A percentile compares a stretch with the other conserved stretches of the same genome.
phyloP scores from a whole-genome alignment of 2,113 vertebrate genomes.

The Pseudois nayaur region DNA sequence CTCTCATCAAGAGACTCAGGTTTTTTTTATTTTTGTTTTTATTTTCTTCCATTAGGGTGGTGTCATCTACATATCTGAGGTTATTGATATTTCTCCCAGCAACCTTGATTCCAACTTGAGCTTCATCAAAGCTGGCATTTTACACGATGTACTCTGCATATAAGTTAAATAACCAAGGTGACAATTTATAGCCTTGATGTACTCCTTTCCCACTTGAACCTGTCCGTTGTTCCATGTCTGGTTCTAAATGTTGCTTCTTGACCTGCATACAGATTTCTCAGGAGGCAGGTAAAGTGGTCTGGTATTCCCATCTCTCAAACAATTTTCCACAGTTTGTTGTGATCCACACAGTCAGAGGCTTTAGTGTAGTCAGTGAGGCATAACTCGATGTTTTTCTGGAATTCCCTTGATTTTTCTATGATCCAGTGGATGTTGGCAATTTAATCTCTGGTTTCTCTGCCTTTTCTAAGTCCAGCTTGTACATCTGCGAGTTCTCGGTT shows the following conservation, averaged over 20 bases:
- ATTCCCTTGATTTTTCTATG: background rate
- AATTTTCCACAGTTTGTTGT: background rate
- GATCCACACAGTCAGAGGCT: background rate
- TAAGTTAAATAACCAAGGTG: background rate
- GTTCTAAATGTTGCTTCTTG: background rate
- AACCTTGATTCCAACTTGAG: background rate
- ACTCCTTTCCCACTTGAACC: background rate
- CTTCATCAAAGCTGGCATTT: background rate
- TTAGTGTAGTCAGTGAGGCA: background rate
- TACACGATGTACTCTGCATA: background rate
- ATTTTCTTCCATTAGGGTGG: background rate
- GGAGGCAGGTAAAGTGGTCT: background rate
- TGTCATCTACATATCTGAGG: background rate
- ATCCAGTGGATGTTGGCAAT: background rate
- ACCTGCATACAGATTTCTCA: background rate
- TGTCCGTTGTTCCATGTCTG: background rate
- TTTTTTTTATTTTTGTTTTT: background rate
- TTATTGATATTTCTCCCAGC: background rate
- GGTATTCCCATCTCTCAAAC: background rate
- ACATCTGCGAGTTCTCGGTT: background rate
- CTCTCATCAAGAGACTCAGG: background rate
- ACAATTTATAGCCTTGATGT: background rate
- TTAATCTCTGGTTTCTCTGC: background rate
- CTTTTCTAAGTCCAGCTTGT: background rate
- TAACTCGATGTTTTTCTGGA: background rate